Evolutionary conservation across 1,140 invertebrate species (phyloP).

Genomic region (Pararge aegeria): DNA sequence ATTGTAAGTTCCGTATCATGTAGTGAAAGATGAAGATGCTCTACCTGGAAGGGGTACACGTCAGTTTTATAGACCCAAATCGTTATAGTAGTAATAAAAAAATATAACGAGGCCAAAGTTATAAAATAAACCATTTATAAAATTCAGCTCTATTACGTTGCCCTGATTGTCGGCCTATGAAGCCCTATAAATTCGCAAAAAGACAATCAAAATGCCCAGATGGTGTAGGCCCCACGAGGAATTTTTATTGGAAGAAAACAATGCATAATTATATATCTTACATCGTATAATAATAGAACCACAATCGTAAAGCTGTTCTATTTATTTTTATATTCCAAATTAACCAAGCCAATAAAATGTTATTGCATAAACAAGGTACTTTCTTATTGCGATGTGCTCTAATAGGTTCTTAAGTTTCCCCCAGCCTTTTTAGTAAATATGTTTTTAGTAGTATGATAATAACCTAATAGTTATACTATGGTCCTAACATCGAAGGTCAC

Average conservation of each 20-base stretch:
- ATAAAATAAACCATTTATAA: conserved; percentile 12
- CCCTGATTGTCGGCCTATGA: conserved; percentile 28
- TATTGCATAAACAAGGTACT: conserved; percentile 16
- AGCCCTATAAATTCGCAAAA: conserved; percentile 50
- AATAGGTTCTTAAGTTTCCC: too few species aligned
- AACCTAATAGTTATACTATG: not conserved
- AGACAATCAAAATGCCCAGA: conserved; percentile 35
- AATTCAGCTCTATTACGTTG: not conserved
- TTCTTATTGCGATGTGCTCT: not conserved
- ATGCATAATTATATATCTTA: conserved; percentile 37
- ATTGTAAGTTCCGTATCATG: too few species aligned
- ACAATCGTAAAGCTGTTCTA: conserved; percentile 32
- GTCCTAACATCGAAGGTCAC: not conserved
- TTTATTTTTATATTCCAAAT: conserved; percentile 18
- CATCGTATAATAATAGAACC: conserved; percentile 31
- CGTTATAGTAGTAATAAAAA: conserved; percentile 2
- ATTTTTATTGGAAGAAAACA: conserved; percentile 34
- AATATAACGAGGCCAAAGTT: conserved; percentile 7
- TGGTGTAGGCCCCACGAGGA: conserved; percentile 27
- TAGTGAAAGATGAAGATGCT: too few species aligned
- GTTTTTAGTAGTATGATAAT: not conserved
- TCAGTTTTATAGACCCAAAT: not conserved
- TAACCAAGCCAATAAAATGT: conserved; percentile 29
- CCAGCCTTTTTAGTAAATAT: too few species aligned
- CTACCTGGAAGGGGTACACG: not conserved